phyloP scores from a whole-genome alignment of 2,113 vertebrate genomes.

The Alligator sinensis region DNA sequence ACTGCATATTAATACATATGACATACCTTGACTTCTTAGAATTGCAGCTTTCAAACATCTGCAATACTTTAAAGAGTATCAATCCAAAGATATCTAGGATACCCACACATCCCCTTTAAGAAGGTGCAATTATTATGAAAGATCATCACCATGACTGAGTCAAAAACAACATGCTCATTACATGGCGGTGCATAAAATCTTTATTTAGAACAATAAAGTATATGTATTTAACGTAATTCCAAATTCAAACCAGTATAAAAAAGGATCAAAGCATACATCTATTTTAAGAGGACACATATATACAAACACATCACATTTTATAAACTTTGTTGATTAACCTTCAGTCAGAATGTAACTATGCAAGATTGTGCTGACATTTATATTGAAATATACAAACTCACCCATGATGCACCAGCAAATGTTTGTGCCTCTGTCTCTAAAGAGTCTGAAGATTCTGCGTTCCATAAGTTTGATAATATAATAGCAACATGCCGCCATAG shows the following conservation, averaged over 20 bases:
- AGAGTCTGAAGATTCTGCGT: slow-evolving; percentile 59
- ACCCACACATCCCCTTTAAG: background rate
- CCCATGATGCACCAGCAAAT: slow-evolving; percentile 69
- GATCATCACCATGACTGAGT: background rate
- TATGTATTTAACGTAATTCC: slow-evolving; percentile 86
- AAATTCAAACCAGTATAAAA: slow-evolving; percentile 87
- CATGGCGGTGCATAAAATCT: slow-evolving; percentile 83
- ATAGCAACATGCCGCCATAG: slow-evolving; percentile 65
- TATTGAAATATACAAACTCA: slow-evolving; percentile 75
- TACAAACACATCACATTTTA: slow-evolving; percentile 85
- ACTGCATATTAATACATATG: background rate
- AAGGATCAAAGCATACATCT: slow-evolving; percentile 81
- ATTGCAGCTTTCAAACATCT: background rate
- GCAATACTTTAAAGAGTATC: background rate
- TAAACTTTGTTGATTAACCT: slow-evolving; percentile 77
- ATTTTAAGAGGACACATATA: slow-evolving; percentile 83
- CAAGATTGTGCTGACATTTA: slow-evolving; percentile 78
- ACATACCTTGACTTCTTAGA: background rate
- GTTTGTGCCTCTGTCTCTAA: slow-evolving; percentile 71
- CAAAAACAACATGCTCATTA: slow-evolving; percentile 37
- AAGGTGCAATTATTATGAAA: background rate
- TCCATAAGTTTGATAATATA: slow-evolving; percentile 57
- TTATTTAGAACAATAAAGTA: slow-evolving; percentile 91
- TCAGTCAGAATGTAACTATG: slow-evolving; percentile 77
- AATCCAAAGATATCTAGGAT: background rate